These are phyloP conservation scores for Phalangium opilio DNA, from an alignment of 2,888 invertebrate species.

Conservation along the genomic window DNA sequence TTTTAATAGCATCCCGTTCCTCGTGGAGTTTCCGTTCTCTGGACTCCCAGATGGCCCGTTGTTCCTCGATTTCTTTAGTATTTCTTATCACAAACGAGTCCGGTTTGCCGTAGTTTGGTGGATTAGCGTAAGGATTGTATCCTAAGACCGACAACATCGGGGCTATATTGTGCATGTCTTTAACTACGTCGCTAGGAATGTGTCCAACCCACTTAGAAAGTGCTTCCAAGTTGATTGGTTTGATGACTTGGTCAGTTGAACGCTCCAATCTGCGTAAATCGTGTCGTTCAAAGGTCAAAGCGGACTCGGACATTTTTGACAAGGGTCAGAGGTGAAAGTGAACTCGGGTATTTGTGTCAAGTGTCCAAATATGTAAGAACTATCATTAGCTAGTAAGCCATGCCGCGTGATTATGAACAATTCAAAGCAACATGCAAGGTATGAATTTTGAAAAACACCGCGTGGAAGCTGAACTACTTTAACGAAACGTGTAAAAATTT, in stretches of 20 bases:
- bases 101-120: constrained; percentile 80
- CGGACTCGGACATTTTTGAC: too few species aligned
- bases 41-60: constrained; percentile 28
- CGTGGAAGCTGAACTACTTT: too few species aligned
- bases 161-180: constrained; percentile 80
- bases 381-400: too few species aligned
- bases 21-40: constrained; percentile 22
- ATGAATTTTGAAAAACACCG: too few species aligned
- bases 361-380: too few species aligned
- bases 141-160: constrained; percentile 80
- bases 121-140: constrained; percentile 92
- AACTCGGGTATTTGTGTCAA: too few species aligned
- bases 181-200: constrained; percentile 61
- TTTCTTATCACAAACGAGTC: constrained; percentile 51
- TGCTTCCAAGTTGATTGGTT: constrained; percentile 92
- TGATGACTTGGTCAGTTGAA: constrained; percentile 96
- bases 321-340: too few species aligned
- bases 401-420: too few species aligned
- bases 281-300: too few species aligned
- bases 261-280: constrained; percentile 65
- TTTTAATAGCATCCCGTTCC: constrained; percentile 16
- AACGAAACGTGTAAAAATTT: too few species aligned
- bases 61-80: constrained; percentile 31
- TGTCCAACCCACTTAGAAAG: constrained; percentile 41
- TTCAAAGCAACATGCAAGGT: too few species aligned